These are phyloP conservation scores for Magallana angulata DNA, from an alignment of 1,140 invertebrate species.

Conservation along the genomic window DNA sequence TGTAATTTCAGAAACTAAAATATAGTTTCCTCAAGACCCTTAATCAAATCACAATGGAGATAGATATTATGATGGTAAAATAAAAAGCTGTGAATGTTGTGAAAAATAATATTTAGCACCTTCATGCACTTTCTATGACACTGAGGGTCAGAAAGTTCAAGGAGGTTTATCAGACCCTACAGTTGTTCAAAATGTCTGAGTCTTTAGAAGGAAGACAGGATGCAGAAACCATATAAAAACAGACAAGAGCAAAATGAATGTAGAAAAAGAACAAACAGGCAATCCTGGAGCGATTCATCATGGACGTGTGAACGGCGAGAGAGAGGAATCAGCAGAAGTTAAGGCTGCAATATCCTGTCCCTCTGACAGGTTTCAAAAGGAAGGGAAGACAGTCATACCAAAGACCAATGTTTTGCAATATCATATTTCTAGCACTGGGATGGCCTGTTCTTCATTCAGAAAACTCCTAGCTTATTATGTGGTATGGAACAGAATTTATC, in stretches of 20 bases:
- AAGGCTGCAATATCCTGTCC: neutral
- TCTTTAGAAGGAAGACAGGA: neutral
- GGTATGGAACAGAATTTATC: no score
- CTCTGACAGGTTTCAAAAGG: neutral
- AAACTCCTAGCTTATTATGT: no score
- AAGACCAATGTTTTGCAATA: neutral
- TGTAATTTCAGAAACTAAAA: neutral
- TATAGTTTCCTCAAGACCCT: no score
- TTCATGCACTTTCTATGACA: conserved; percentile 7
- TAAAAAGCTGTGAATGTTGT: no score
- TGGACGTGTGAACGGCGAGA: no score
- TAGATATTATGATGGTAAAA: no score
- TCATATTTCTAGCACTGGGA: no score
- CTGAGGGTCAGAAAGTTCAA: neutral
- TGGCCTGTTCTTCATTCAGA: no score
- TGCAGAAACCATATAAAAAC: neutral
- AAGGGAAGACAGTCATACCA: neutral
- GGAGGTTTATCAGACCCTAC: neutral
- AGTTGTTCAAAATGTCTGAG: neutral
- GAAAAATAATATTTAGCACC: neutral
- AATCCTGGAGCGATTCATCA: conserved; percentile 20
- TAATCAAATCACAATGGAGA: no score
- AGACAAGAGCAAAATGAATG: neutral
- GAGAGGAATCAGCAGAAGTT: neutral
- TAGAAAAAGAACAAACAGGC: conserved; percentile 17